Evolutionary conservation across 1,140 invertebrate genomes (phyloP), one percentile per base, ranked within the genome.

Genomic region (Drosophila lacteicornis): DNA sequence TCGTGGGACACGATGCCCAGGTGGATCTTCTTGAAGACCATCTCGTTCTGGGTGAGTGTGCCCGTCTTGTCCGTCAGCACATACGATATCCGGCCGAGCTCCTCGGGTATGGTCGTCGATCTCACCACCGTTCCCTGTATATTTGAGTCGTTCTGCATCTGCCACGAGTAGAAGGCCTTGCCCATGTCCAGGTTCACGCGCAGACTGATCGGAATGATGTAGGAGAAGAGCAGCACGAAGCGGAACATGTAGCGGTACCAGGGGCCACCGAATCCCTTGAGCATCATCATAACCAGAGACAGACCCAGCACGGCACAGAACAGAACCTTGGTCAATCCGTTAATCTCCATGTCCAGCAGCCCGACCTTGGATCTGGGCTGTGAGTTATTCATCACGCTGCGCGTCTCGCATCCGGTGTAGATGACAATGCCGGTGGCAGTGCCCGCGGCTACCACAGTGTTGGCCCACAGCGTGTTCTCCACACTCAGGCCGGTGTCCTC

Each of bases 141-240:
- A 78, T 97, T 95, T 66, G 97, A 96, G 93, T 99, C 99, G 67
- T 96, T 94, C 91, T 99, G 98, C 80, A 99, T 99, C 80, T 97
- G 96, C 96, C 97, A 99, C 0, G 99, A 98, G 92, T 99, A 99
- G 91, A 98, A 99, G 0, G 96, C 92, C 94, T 99, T 99, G 1
- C 98, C 98, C 97, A 99, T 98, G 90, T 99, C 99, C 63, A 99
- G 94, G 94, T 99, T 99, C 1, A 99, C 99, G 73, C 99, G 94
- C 81, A 99, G 95, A 94, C 98, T 99, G 74, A 99, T 99, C 15
- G 99, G 99, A 92, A 99, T 99, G 66, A 99, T 99, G 93, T 99
- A 99, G 0, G 99, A 99, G 93, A 99, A 99, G 1, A 99, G 95
- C 9, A 99, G 94, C 60, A 99, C 96, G 92, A 99, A 99, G 86